A percentile compares a stretch with the other conserved stretches of the same genome.
phyloP scores from a whole-genome alignment of 2,888 invertebrate genomes.

The Phrixothrix hirtus region DNA sequence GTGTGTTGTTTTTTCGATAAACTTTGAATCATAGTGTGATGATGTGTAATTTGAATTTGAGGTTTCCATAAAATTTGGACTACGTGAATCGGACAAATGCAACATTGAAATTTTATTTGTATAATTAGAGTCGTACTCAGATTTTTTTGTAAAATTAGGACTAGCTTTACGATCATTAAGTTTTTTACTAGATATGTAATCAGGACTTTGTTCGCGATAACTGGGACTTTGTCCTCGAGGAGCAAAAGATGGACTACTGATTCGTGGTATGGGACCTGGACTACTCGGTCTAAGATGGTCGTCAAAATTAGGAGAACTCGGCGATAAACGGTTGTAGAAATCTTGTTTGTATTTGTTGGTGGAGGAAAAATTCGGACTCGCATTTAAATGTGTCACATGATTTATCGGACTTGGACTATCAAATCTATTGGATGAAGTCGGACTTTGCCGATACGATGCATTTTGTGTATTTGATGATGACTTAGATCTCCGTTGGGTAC shows the following conservation, averaged over 20 bases:
- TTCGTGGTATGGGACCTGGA: slow-evolving; percentile 45
- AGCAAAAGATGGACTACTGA: slow-evolving; percentile 47
- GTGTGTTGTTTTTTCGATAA: slow-evolving; percentile 43
- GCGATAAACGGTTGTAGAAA: slow-evolving; percentile 48
- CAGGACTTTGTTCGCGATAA: slow-evolving; percentile 51
- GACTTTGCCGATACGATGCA: slow-evolving; percentile 49
- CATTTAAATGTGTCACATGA: slow-evolving; percentile 26
- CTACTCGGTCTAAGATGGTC: slow-evolving; percentile 42
- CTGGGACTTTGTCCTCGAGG: slow-evolving; percentile 48
- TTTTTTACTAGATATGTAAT: slow-evolving; percentile 50
- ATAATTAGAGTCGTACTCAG: slow-evolving; percentile 45
- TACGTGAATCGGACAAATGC: slow-evolving; percentile 46
- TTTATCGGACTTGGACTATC: slow-evolving; percentile 48
- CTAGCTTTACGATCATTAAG: slow-evolving; percentile 49
- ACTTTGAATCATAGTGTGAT: slow-evolving; percentile 44
- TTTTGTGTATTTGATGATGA: slow-evolving; percentile 58
- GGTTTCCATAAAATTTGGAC: slow-evolving; percentile 48
- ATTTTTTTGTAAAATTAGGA: slow-evolving; percentile 45
- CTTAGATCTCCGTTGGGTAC: slow-evolving; percentile 68
- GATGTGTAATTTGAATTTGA: slow-evolving; percentile 46
- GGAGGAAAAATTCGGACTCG: slow-evolving; percentile 37
- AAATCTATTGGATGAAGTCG: slow-evolving; percentile 46
- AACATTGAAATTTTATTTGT: slow-evolving; percentile 51
- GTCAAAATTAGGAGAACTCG: slow-evolving; percentile 46
- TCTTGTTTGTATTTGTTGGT: slow-evolving; percentile 48